Base-by-base conservation (phyloP, 2,888 invertebrate genomes). In the Perizoma affinitatum region DNA sequence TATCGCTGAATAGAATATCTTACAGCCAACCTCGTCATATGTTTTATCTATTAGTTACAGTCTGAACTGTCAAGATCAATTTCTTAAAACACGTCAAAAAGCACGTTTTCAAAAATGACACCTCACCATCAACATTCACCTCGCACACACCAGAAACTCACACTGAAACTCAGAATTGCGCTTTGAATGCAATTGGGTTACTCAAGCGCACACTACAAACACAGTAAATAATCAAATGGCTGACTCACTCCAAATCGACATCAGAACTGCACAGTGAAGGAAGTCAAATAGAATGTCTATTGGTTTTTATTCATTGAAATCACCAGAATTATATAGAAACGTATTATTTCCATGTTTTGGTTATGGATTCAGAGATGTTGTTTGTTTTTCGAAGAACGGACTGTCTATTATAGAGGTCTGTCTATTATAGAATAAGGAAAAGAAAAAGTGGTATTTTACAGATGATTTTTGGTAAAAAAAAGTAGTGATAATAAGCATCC, bases 161-260 rank as follows among this genome's bases (percentile, higher is more conserved):
- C 53, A 61, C 66, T 58, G 42, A 41, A 65, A 69, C 62, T 66
- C 59, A 57, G 56, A 67, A 65, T 60, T 63, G 58, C 64, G 65
- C 68, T 68, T 65, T 63, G 67, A 66, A 62, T 65, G 67, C 67
- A 60, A 66, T 65, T 67, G 61, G 63, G 59, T 61, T 63, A 63
- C 65, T 66, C 63, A 62, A 66, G 68, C 57, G 63, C 65, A 62
- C 66, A 61, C 58, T 58, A 40, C 6, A 47, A 4, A 10, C 54
- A 54, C 58, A 62, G 58, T 46, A 36, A 7, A 38, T 7, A 7
- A 8, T 5, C 22, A 47, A 36, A 56, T 44, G n/a, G 58, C 53
- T 44, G 6, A 5, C 0, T 10, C 35, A 51, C 35, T 57, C 6
- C 43, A 9, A 38, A 38, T 38, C 38, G 7, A 38, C 6, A 38